Evolutionary conservation across 92 coral and sea anemone genomes (phyloP).

Genomic region (Heteractis magnifica): DNA sequence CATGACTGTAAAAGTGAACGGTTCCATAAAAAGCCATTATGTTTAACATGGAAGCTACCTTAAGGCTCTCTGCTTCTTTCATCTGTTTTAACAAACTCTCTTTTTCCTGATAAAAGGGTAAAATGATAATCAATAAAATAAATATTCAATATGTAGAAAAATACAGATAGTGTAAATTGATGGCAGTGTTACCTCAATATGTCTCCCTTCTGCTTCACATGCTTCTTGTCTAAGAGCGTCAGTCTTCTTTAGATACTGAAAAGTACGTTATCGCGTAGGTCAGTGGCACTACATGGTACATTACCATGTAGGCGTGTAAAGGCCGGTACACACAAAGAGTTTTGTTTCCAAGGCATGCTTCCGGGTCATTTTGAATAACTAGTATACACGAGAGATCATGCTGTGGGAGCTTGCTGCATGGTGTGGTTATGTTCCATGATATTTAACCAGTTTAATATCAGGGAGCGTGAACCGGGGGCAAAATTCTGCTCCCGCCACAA

Average conservation of each 20-base stretch:
- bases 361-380: too few species aligned
- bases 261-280: background rate
- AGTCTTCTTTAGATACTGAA: constrained; percentile 65
- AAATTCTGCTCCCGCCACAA: too few species aligned
- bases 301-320: background rate
- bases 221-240: constrained; percentile 59
- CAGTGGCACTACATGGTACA: background rate
- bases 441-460: too few species aligned
- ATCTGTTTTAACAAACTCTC: constrained; percentile 53
- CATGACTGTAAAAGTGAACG: too few species aligned
- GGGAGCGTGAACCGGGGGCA: too few species aligned
- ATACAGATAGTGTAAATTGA: background rate
- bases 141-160: background rate
- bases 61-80: constrained; percentile 52
- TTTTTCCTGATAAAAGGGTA: constrained; percentile 49
- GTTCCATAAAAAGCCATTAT: too few species aligned
- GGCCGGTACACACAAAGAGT: too few species aligned
- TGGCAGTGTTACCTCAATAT: constrained; percentile 43
- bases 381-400: too few species aligned
- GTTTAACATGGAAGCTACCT: constrained; percentile 33
- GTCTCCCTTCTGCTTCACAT: constrained; percentile 42
- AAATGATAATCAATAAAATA: background rate
- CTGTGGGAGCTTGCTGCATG: too few species aligned
- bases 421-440: too few species aligned
- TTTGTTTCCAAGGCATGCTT: too few species aligned